Conservation (phyloP, 1,140 invertebrate genomes). For the Dermatophagoides farinae region DNA sequence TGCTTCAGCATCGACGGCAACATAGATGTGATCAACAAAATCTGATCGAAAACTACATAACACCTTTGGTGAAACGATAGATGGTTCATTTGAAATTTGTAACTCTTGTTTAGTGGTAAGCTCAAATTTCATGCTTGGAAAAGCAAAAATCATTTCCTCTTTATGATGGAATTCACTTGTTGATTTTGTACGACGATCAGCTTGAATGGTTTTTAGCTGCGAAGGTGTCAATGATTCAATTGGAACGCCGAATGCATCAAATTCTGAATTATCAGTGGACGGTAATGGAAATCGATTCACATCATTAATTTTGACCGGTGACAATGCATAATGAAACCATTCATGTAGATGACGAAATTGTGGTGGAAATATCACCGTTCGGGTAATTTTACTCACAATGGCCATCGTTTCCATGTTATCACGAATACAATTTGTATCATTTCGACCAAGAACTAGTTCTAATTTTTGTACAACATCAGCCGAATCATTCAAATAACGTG, state of each 20-base stretch:
- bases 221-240: constrained; percentile 1
- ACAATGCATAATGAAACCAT: constrained; percentile 92
- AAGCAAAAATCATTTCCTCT: constrained; percentile 79
- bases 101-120: constrained; percentile 69
- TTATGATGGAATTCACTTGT: constrained; percentile 63
- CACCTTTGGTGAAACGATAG: constrained; percentile 59
- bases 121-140: constrained; percentile 74
- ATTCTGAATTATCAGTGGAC: constrained; percentile 3
- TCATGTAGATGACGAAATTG: constrained; percentile 74
- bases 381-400: constrained; percentile 66
- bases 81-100: constrained; percentile 35
- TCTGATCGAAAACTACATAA: constrained; percentile 93
- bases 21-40: constrained; percentile 94
- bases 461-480: constrained; percentile 38
- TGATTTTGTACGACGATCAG: constrained; percentile 28
- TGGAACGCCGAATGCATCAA: constrained; percentile 3
- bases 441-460: constrained; percentile 56
- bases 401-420: constrained; percentile 23
- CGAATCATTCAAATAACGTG: constrained; percentile 44
- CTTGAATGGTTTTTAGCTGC: not conserved
- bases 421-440: not conserved
- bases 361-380: constrained; percentile 75
- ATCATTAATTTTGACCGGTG: constrained; percentile 69
- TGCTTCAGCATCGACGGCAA: constrained; percentile 89
- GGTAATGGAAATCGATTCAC: constrained; percentile 13